These are phyloP conservation scores for Lepidocyrtinus sp. DNA, from an alignment of 2,888 invertebrate genomes.

Conservation along the genomic window DNA sequence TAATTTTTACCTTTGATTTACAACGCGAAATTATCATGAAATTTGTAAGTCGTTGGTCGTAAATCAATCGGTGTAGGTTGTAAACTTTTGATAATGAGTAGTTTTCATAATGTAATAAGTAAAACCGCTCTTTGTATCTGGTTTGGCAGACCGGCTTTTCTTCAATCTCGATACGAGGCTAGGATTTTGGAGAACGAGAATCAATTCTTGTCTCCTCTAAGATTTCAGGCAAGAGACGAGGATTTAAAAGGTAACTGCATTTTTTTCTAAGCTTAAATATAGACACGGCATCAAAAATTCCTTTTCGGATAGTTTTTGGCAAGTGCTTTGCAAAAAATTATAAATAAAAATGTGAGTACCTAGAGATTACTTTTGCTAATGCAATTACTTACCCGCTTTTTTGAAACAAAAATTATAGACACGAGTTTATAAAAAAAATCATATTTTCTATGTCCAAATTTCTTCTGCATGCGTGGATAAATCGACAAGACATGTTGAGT, in stretches of 20 bases:
- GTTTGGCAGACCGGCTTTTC: slow-evolving; percentile 79
- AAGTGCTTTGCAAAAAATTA: too few relatives aligned
- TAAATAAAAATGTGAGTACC: too few relatives aligned
- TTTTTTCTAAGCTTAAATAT: not conserved
- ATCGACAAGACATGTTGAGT: too few relatives aligned
- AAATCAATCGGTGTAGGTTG: slow-evolving; percentile 42
- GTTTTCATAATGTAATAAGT: not conserved
- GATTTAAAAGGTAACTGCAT: slow-evolving; percentile 82
- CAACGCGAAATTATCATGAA: slow-evolving; percentile 33
- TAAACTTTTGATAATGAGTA: not conserved
- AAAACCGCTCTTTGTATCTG: not conserved
- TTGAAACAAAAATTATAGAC: slow-evolving; percentile 10
- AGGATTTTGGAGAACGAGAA: slow-evolving; percentile 86
- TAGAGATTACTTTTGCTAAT: too few relatives aligned
- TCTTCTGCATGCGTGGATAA: not conserved
- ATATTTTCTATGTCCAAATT: not conserved
- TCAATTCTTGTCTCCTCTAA: slow-evolving; percentile 83
- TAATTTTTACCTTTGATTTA: slow-evolving; percentile 42
- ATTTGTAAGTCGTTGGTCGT: slow-evolving; percentile 42
- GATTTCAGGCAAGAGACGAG: slow-evolving; percentile 86
- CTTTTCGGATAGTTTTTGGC: too few relatives aligned
- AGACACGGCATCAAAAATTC: too few relatives aligned
- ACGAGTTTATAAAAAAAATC: too few relatives aligned
- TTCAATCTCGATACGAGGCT: slow-evolving; percentile 86
- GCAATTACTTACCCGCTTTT: too few relatives aligned